Evolutionary conservation across 2,113 vertebrate species (phyloP).

Genomic region (Sapayoa aenigma): DNA sequence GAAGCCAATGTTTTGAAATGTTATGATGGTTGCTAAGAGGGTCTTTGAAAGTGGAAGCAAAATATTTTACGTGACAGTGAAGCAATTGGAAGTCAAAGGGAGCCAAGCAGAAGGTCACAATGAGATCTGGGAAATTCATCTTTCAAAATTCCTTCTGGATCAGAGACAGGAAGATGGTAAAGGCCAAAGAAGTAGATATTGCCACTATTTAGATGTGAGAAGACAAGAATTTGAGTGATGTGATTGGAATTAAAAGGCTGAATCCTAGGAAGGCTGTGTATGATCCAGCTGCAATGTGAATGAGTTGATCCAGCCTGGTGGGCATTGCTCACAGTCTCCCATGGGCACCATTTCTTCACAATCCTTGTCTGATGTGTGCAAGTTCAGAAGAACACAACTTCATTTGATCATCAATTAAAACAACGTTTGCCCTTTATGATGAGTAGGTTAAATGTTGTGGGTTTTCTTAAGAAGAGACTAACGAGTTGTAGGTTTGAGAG

Average conservation of each 20-base stretch:
- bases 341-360: neutral
- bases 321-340: neutral
- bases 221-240: neutral
- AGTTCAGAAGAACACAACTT: neutral
- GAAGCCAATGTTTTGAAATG: neutral
- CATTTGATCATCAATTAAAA: neutral
- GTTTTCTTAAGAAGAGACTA: constrained; percentile 47
- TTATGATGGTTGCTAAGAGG: neutral
- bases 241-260: neutral
- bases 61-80: neutral
- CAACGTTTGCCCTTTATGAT: constrained; percentile 6
- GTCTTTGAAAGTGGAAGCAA: neutral
- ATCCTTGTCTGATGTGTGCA: neutral
- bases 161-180: neutral
- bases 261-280: neutral
- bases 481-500: constrained; percentile 8
- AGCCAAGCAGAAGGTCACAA: neutral
- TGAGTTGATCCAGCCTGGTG: neutral
- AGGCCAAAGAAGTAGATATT: neutral
- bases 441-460: constrained; percentile 10
- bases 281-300: neutral
- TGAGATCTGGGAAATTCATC: neutral
- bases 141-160: neutral
- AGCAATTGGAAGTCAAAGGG: neutral
- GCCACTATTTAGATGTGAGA: neutral